Evolutionary conservation across 2,797 vertebrate species (phyloP).

Genomic region (Xiphorhynchus erythropygius): DNA sequence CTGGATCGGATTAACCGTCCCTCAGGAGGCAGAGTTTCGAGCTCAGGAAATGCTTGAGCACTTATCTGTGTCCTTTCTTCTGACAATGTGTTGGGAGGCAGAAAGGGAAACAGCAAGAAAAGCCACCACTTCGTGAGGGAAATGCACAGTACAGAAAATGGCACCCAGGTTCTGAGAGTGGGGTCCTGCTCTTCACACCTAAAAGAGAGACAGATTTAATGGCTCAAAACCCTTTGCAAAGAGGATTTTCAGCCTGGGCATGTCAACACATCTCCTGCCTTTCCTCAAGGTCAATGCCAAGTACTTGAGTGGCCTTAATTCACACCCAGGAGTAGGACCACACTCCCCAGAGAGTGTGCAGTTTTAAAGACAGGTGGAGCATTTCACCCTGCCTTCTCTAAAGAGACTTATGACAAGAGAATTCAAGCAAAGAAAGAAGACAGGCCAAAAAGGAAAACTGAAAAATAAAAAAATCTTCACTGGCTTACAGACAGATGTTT

Average conservation of each 20-base stretch:
- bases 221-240: background rate
- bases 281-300: fast-evolving
- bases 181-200: background rate
- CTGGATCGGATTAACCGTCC: background rate
- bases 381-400: background rate
- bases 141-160: background rate
- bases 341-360: fast-evolving
- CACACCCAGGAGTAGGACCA: background rate
- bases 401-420: background rate
- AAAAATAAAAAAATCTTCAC: fast-evolving
- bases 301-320: background rate
- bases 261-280: background rate
- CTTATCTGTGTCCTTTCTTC: conserved; percentile 6
- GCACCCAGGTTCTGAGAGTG: fast-evolving
- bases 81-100: background rate
- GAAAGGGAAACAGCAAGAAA: background rate
- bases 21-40: background rate
- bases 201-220: background rate
- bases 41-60: conserved; percentile 38
- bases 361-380: background rate
- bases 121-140: background rate
- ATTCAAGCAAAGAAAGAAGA: background rate
- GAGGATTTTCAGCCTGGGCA: background rate
- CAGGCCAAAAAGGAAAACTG: background rate
- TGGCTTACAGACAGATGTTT: background rate